Conservation (phyloP, 2,797 vertebrate species). For the Yasuhikotakia modesta region DNA sequence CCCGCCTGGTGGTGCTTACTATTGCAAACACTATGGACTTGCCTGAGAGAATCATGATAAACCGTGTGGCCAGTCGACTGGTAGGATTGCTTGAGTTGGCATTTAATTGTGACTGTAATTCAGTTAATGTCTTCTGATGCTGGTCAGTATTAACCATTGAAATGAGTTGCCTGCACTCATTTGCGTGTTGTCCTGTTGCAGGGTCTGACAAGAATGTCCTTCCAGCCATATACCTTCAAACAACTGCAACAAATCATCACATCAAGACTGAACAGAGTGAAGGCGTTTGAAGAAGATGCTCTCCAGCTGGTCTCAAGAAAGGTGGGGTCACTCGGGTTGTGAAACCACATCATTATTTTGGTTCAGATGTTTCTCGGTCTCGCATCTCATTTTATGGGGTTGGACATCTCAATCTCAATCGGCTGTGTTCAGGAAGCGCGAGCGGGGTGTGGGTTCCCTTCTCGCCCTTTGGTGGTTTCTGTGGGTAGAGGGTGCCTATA, state of each 20-base stretch:
- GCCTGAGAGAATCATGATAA: slow-evolving; percentile 96
- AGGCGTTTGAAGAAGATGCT: slow-evolving; percentile 93
- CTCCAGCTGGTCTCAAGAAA: slow-evolving; percentile 93
- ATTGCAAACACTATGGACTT: slow-evolving; percentile 99
- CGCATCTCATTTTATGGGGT: not conserved
- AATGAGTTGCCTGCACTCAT: not conserved
- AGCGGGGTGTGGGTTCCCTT: not conserved
- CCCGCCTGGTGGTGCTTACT: slow-evolving; percentile 89
- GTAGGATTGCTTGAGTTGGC: slow-evolving; percentile 66
- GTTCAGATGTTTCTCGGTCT: not conserved
- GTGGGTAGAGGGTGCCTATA: not conserved
- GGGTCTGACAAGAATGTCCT: slow-evolving; percentile 96
- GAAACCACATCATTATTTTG: not conserved
- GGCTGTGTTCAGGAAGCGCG: not conserved
- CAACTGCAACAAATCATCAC: slow-evolving; percentile 92
- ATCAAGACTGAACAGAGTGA: slow-evolving; percentile 84
- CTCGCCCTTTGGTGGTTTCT: not conserved
- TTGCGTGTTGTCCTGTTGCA: slow-evolving; percentile 56
- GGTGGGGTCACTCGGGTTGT: slow-evolving; percentile 68
- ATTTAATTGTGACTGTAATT: not conserved
- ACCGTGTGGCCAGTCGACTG: slow-evolving; percentile 91
- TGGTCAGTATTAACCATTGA: not conserved
- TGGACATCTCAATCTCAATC: too few relatives aligned
- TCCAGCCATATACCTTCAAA: slow-evolving; percentile 93
- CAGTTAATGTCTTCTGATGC: not conserved